phyloP scores from a whole-genome alignment of 2,113 vertebrate genomes.

The Isichthys henryi region DNA sequence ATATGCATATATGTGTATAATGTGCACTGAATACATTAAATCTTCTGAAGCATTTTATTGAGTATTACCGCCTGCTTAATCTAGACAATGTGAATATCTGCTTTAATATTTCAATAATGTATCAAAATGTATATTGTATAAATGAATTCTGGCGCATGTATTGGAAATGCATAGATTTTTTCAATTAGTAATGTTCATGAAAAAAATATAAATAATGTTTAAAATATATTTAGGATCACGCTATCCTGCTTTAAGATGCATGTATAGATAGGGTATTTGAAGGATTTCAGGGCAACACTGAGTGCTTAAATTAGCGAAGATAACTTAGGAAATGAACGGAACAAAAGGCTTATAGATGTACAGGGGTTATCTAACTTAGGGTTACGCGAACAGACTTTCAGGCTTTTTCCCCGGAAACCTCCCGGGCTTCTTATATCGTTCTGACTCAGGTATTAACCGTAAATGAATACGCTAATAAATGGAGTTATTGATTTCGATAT shows the following conservation, averaged over 20 bases:
- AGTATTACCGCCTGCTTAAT: neutral
- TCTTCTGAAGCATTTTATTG: neutral
- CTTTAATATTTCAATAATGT: neutral
- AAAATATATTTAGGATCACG: neutral
- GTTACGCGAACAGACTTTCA: neutral
- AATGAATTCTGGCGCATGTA: neutral
- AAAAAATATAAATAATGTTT: neutral
- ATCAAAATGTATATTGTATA: neutral
- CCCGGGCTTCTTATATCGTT: neutral
- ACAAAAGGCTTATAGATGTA: constrained; percentile 15
- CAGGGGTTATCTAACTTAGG: neutral
- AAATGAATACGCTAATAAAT: neutral
- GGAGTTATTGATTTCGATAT: neutral
- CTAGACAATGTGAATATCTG: neutral
- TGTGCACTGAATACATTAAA: neutral
- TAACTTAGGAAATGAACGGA: constrained; percentile 15
- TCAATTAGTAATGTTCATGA: neutral
- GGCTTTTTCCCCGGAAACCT: neutral
- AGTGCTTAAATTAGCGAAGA: constrained; percentile 2
- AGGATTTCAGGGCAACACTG: constrained; percentile 21
- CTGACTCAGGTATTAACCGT: neutral
- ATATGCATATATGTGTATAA: neutral
- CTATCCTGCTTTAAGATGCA: neutral
- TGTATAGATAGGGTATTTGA: neutral
- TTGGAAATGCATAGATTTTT: neutral